Percentiles rank a stretch among this genome's conserved stretches.
Evolutionary conservation across 2,797 vertebrate species (phyloP).

Genomic region (Nannoperca obscura): DNA sequence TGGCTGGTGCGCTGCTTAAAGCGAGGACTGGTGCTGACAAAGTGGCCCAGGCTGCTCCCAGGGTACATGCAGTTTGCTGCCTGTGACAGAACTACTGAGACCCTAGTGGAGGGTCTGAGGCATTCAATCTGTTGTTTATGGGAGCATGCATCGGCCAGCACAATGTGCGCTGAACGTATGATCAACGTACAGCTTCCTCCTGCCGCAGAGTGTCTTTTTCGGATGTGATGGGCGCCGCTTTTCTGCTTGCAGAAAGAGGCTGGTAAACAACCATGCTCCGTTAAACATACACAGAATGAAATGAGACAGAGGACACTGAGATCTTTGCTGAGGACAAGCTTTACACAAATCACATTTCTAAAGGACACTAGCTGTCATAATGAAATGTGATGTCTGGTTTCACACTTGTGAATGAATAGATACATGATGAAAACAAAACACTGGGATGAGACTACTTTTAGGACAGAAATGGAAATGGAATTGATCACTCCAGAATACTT

Average conservation of each 20-base stretch:
- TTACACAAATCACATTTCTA: slow-evolving; percentile 39
- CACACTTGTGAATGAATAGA: background rate
- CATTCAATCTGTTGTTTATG: slow-evolving; percentile 15
- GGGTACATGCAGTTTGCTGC: slow-evolving; percentile 55
- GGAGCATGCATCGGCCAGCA: background rate
- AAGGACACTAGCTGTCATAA: slow-evolving; percentile 41
- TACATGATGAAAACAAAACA: background rate
- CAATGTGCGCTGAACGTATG: background rate
- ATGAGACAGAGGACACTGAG: slow-evolving; percentile 49
- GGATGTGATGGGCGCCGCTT: slow-evolving; percentile 32
- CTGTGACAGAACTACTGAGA: slow-evolving; percentile 63
- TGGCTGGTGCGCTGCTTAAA: slow-evolving; percentile 65
- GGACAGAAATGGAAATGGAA: background rate
- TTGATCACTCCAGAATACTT: background rate
- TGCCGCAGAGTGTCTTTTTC: slow-evolving; percentile 3
- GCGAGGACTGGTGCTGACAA: slow-evolving; percentile 67
- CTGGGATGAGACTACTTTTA: background rate
- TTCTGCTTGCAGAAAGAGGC: slow-evolving; percentile 35
- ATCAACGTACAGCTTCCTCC: slow-evolving; percentile 18
- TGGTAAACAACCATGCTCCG: slow-evolving; percentile 66
- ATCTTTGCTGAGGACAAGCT: slow-evolving; percentile 20
- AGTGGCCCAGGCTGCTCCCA: slow-evolving; percentile 72
- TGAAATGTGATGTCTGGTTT: slow-evolving; percentile 18
- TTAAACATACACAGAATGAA: slow-evolving; percentile 63
- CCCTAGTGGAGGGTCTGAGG: slow-evolving; percentile 18